Percentiles rank a stretch among this genome's conserved stretches.
phyloP scores from a whole-genome alignment of 2,797 vertebrate species.

The Coracias cyanogaster region DNA sequence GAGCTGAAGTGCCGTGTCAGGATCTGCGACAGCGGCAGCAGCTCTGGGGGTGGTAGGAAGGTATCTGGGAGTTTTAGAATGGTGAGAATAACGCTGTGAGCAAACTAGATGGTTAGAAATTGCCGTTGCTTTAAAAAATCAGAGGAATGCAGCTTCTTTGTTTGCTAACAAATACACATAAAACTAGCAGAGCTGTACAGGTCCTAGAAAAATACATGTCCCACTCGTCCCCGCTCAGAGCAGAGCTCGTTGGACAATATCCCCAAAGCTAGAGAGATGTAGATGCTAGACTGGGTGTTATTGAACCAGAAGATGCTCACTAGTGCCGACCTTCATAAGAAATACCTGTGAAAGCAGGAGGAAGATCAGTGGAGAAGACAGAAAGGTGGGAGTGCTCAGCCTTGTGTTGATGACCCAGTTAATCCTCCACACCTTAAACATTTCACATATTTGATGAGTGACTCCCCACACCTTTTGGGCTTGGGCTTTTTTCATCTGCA shows the following conservation, averaged over 20 bases:
- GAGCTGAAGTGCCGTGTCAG: background rate
- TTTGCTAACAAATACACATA: background rate
- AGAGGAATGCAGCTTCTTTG: background rate
- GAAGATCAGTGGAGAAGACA: background rate
- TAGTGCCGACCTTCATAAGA: fast-evolving
- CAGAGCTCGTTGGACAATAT: background rate
- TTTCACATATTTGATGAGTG: background rate
- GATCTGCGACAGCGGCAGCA: background rate
- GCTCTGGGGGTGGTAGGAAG: background rate
- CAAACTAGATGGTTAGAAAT: background rate
- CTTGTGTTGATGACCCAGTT: background rate
- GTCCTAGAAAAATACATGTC: fast-evolving
- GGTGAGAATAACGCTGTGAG: background rate
- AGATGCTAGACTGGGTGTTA: fast-evolving
- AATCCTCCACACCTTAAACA: background rate
- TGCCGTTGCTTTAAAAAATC: background rate
- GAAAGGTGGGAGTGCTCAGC: background rate
- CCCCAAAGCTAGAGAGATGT: background rate
- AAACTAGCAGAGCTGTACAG: background rate
- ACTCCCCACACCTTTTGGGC: background rate
- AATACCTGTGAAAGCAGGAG: background rate
- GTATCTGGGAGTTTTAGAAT: background rate
- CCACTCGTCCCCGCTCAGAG: background rate
- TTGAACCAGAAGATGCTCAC: background rate
- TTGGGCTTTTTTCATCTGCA: background rate